Evolutionary conservation across 2,888 invertebrate genomes (phyloP), one percentile per base, ranked within the genome.

Genomic region (Acrobeloides nanus): DNA sequence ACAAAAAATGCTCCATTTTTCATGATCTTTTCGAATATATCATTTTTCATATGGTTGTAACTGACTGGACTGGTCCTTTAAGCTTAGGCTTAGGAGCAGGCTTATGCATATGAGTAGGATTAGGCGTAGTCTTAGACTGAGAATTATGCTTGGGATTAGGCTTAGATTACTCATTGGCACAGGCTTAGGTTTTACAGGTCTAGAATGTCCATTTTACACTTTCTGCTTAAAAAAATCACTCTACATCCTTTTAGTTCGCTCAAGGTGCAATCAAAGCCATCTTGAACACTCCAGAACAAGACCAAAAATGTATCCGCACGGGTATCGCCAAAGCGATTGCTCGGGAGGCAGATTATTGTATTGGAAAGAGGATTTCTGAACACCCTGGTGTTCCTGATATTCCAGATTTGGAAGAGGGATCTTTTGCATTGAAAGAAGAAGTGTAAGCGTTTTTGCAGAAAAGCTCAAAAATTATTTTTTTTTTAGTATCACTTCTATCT

Each of bases 391-490:
- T 70, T 29, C 66, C 70, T 38, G 67, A 66, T 10, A 66, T 72
- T 45, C 70, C 72, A 21, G 72, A 72, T 48, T 55, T 72, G 24
- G 72, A 72, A 49, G 68, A 68, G 39, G 68, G 66, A 37, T 61
- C 62, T 4, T 68, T 62, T 59, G 55, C 59, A 43, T 60, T 58
- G 53, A 66, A 67, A 51, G 71, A 71, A 42, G 54, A 60, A 34
- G 71, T 71, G 70, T 68, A 57, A 50, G 66, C 46, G n/a, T 4
- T 25, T 29, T 26, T n/a, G 17, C 15, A 43, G 39, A 38, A 42
- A 39, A 10, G 8, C 17, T 15, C 8, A 39, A 39, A n/a, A 33
- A 34, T 8, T 23, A 4, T 25, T 10, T 15, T 10, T n/a, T 3
- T 18, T 65, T 29, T 54, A 68, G 68, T 29, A 71, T 71, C 53